Conservation (phyloP, 2,797 vertebrate genomes). For the Pristis pectinata region DNA sequence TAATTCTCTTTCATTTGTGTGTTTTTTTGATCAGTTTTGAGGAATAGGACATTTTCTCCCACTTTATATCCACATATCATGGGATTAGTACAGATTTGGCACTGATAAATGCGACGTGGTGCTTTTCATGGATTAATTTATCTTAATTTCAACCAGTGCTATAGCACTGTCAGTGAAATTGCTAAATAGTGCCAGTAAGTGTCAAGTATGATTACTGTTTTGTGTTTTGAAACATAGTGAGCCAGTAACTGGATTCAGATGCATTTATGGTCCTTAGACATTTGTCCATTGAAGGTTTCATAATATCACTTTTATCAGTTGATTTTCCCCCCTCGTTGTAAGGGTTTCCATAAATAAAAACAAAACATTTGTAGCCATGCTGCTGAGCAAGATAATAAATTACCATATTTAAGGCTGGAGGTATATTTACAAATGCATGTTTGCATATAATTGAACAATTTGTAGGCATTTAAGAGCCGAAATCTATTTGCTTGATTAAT, state of each 20-base stretch:
- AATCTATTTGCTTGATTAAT: constrained; percentile 31
- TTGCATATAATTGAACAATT: constrained; percentile 33
- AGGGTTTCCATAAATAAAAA: neutral
- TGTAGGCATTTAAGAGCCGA: neutral
- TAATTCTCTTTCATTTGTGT: neutral
- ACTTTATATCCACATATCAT: neutral
- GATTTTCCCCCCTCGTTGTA: neutral
- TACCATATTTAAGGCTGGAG: constrained; percentile 10
- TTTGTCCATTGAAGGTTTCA: neutral
- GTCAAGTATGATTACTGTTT: constrained; percentile 4
- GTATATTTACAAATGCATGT: constrained; percentile 28
- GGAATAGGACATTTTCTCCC: neutral
- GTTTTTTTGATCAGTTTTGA: neutral
- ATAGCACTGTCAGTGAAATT: constrained; percentile 15
- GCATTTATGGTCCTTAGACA: neutral
- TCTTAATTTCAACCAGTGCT: constrained; percentile 20
- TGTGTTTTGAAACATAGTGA: neutral
- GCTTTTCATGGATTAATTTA: neutral
- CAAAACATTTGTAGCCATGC: constrained; percentile 3
- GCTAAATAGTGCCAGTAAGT: constrained; percentile 17
- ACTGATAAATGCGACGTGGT: constrained; percentile 10
- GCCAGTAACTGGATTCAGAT: neutral
- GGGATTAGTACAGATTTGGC: constrained; percentile 28
- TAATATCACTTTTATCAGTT: neutral
- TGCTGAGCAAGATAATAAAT: constrained; percentile 11